A percentile compares a stretch with the other conserved stretches of the same genome.
These are phyloP conservation scores for Myotis vivesi DNA, from an alignment of 2,797 vertebrate genomes.

Conservation along the genomic window DNA sequence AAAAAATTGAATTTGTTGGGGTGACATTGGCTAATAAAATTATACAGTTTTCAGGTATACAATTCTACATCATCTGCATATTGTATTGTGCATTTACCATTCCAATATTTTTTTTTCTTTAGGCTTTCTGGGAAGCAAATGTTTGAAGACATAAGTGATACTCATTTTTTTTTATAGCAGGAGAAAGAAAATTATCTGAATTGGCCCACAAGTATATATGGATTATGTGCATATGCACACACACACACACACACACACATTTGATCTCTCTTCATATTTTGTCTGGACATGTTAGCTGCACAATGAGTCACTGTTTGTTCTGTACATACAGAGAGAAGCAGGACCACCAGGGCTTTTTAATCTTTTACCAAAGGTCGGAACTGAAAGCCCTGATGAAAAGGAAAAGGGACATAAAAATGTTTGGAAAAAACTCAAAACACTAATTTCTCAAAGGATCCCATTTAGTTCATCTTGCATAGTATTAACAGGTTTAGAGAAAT, in stretches of 20 bases:
- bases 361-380: slow-evolving; percentile 56
- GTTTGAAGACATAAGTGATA: slow-evolving; percentile 4
- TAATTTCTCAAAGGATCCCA: slow-evolving; percentile 21
- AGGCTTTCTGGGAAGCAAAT: not conserved
- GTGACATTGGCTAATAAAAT: not conserved
- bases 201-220: not conserved
- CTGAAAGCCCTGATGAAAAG: slow-evolving; percentile 51
- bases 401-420: not conserved
- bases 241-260: not conserved
- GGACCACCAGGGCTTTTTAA: slow-evolving; percentile 63
- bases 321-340: slow-evolving; percentile 51
- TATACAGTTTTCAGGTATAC: not conserved
- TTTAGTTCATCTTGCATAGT: not conserved
- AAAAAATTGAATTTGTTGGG: not conserved
- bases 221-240: not conserved
- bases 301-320: slow-evolving; percentile 67
- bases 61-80: not conserved
- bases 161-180: not conserved
- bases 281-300: slow-evolving; percentile 46
- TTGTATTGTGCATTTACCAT: not conserved
- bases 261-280: slow-evolving; percentile 66
- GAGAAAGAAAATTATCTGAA: slow-evolving; percentile 42
- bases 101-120: slow-evolving; percentile 10
- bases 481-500: not conserved
- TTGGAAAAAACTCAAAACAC: slow-evolving; percentile 44